Evolutionary conservation across 2,113 vertebrate genomes (phyloP).

Genomic region (Chloroceryle aenea): DNA sequence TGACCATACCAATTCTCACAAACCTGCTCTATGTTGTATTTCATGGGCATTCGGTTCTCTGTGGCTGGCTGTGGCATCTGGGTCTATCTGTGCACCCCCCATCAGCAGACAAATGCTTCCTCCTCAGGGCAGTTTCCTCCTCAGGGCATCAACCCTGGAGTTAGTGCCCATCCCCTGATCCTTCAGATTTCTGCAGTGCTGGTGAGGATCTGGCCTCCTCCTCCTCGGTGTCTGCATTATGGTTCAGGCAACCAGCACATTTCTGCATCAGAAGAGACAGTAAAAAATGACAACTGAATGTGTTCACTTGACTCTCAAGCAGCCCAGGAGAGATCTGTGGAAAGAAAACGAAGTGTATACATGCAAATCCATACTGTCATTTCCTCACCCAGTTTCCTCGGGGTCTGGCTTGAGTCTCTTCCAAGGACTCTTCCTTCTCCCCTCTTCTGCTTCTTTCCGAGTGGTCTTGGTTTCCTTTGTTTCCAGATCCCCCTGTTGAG

Average conservation of each 20-base stretch:
- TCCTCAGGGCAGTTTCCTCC: background rate
- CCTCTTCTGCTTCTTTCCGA: background rate
- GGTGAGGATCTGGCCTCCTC: background rate
- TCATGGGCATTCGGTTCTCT: background rate
- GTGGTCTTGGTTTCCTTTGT: constrained; percentile 14
- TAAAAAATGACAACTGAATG: background rate
- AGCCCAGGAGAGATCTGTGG: background rate
- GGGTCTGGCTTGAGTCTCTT: constrained; percentile 10
- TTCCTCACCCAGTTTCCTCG: background rate
- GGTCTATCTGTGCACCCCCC: background rate
- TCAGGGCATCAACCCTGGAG: background rate
- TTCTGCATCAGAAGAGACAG: background rate
- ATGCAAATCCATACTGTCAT: background rate
- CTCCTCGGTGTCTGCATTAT: background rate
- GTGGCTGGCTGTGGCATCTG: background rate
- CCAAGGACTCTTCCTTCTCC: constrained; percentile 32
- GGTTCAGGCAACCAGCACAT: background rate
- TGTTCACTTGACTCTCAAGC: background rate
- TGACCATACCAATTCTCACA: fast-evolving
- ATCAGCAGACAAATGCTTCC: background rate
- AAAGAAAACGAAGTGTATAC: background rate
- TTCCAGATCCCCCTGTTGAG: background rate
- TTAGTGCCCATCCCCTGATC: background rate
- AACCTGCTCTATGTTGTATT: background rate
- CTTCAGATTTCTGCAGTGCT: background rate